phyloP scores from a whole-genome alignment of 2,888 invertebrate species.

The Tribolium freemani region DNA sequence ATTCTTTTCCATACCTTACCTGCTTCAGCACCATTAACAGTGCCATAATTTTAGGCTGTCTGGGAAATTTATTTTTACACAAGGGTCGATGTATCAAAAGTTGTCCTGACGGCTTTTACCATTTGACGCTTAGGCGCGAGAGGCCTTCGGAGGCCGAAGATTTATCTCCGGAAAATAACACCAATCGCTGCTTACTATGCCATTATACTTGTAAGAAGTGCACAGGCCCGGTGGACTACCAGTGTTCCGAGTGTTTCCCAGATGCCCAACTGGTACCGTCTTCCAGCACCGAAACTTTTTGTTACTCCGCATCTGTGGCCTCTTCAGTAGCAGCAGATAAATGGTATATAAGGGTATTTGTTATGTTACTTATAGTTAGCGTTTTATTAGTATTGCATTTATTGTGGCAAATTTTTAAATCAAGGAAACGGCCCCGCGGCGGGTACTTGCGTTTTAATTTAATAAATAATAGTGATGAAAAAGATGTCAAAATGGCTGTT shows the following conservation, averaged over 20 bases:
- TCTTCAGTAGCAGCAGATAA: slow-evolving; percentile 53
- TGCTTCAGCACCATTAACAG: slow-evolving; percentile 35
- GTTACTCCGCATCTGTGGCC: slow-evolving; percentile 60
- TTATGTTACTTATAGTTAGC: slow-evolving; percentile 53
- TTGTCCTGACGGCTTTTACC: slow-evolving; percentile 68
- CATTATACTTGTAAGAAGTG: slow-evolving; percentile 84
- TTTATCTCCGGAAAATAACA: slow-evolving; percentile 28
- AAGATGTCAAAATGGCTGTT: slow-evolving; percentile 59
- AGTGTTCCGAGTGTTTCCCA: slow-evolving; percentile 78
- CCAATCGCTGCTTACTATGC: slow-evolving; percentile 74
- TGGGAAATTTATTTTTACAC: slow-evolving; percentile 73
- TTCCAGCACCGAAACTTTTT: slow-evolving; percentile 63
- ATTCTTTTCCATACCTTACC: slow-evolving; percentile 40
- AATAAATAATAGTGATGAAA: slow-evolving; percentile 55
- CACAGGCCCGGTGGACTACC: slow-evolving; percentile 77
- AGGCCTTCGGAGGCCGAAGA: slow-evolving; percentile 49
- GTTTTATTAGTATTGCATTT: slow-evolving; percentile 45
- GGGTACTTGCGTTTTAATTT: slow-evolving; percentile 53
- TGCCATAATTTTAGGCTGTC: slow-evolving; percentile 74
- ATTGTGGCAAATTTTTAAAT: slow-evolving; percentile 38
- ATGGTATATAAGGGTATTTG: slow-evolving; percentile 60
- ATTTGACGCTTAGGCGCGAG: slow-evolving; percentile 49
- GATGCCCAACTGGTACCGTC: slow-evolving; percentile 73
- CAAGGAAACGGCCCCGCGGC: slow-evolving; percentile 40
- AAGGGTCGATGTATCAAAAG: slow-evolving; percentile 73